phyloP scores from a whole-genome alignment of 2,797 vertebrate genomes.

The Pseudochirops corinnae region DNA sequence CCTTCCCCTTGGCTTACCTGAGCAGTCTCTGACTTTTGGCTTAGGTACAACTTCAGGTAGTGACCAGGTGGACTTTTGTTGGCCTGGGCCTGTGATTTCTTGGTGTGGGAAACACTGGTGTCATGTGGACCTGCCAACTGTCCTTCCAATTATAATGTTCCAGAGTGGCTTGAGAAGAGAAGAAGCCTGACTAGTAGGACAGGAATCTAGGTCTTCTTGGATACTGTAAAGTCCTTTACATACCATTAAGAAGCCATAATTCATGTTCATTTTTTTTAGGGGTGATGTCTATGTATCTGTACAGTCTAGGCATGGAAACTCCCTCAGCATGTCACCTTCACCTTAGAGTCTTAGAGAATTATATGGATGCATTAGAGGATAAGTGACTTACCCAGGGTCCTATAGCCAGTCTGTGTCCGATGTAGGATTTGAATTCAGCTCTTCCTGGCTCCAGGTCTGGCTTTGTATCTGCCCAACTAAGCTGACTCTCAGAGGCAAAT shows the following conservation, averaged over 20 bases:
- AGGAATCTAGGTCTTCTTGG: not conserved
- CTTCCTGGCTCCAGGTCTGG: too few relatives aligned
- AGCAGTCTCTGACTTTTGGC: slow-evolving; percentile 20
- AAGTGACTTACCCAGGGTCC: too few relatives aligned
- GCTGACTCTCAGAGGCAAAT: not conserved
- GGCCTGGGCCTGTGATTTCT: not conserved
- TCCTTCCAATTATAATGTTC: not conserved
- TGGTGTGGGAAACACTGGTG: not conserved
- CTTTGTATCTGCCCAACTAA: not conserved
- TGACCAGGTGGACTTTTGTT: not conserved
- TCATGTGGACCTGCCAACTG: not conserved
- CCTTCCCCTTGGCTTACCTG: not conserved
- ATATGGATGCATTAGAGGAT: too few relatives aligned
- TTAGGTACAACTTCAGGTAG: not conserved
- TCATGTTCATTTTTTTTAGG: too few relatives aligned
- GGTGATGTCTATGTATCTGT: too few relatives aligned
- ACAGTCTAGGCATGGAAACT: too few relatives aligned
- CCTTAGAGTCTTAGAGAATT: too few relatives aligned
- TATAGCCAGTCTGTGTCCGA: too few relatives aligned
- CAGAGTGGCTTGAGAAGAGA: not conserved
- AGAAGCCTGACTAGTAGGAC: not conserved
- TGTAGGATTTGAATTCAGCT: too few relatives aligned
- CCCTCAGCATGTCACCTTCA: too few relatives aligned
- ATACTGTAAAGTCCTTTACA: too few relatives aligned
- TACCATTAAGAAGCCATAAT: too few relatives aligned